Evolutionary conservation across 2,797 vertebrate species (phyloP).

Genomic region (Acomys russatus): DNA sequence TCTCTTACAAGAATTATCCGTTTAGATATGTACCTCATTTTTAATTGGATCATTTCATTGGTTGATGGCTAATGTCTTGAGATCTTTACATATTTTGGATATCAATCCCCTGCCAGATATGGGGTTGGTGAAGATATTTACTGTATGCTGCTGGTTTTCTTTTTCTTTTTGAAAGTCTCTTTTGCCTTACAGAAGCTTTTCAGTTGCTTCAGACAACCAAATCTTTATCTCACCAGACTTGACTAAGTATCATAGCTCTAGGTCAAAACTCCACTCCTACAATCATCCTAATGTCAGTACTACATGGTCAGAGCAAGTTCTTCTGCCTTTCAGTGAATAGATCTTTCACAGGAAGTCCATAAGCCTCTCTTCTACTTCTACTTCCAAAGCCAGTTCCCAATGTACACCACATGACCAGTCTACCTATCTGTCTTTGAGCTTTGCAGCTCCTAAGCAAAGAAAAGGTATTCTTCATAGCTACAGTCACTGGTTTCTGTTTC

Average conservation of each 20-base stretch:
- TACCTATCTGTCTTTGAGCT: background rate
- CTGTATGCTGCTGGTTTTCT: background rate
- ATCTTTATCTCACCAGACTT: accelerated
- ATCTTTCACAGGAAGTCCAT: background rate
- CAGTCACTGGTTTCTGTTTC: background rate
- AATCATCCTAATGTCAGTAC: too few species aligned
- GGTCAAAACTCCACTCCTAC: accelerated
- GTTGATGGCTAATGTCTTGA: background rate
- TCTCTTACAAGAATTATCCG: background rate
- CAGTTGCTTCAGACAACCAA: background rate
- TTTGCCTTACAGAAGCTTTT: background rate
- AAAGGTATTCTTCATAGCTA: background rate
- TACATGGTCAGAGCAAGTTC: background rate
- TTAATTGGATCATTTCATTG: background rate
- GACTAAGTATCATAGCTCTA: background rate
- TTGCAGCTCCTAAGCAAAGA: background rate
- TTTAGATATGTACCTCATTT: background rate
- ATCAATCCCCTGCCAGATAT: background rate
- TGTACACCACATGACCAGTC: background rate
- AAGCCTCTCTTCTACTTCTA: accelerated
- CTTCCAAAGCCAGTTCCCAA: background rate
- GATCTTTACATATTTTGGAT: background rate
- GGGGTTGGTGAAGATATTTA: background rate
- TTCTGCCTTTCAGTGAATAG: background rate
- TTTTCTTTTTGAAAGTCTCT: background rate